These are phyloP conservation scores for Iphiclides podalirius DNA, from an alignment of 2,888 invertebrate species.

Conservation along the genomic window DNA sequence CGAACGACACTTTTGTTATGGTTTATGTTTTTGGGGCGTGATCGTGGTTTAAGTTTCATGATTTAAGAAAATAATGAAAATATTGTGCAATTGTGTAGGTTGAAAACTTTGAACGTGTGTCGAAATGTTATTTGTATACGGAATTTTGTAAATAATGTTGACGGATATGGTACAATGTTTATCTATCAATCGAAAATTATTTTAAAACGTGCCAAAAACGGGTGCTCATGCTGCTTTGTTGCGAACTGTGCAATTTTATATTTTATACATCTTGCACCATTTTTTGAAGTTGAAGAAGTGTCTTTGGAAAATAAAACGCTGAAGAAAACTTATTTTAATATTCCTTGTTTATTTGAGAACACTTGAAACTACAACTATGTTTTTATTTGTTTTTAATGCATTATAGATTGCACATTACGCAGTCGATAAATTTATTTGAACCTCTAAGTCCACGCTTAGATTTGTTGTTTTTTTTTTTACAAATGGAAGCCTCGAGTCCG, in stretches of 20 bases:
- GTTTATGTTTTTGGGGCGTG: slow-evolving; percentile 13
- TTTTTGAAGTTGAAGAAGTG: not conserved
- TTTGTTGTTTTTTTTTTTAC: too few species aligned
- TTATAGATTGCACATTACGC: too few species aligned
- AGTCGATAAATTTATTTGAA: too few species aligned
- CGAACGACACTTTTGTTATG: slow-evolving; percentile 12
- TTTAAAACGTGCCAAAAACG: slow-evolving; percentile 16
- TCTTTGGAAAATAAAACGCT: not conserved
- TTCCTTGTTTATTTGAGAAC: not conserved
- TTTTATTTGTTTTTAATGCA: too few species aligned
- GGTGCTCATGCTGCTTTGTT: slow-evolving; percentile 18
- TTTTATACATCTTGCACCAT: slow-evolving; percentile 10
- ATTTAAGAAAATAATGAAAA: not conserved
- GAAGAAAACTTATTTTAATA: not conserved
- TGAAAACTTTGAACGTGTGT: not conserved
- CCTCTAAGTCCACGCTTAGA: too few species aligned
- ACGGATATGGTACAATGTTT: not conserved
- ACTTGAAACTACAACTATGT: too few species aligned
- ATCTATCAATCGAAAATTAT: not conserved
- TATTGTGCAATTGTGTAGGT: not conserved
- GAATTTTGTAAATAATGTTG: not conserved
- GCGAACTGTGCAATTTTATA: slow-evolving; percentile 18
- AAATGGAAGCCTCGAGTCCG: too few species aligned
- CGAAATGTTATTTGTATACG: slow-evolving; percentile 1
- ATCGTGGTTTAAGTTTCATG: not conserved